Base-by-base conservation (phyloP, 2,113 vertebrate species). In the Anguilla japonica region DNA sequence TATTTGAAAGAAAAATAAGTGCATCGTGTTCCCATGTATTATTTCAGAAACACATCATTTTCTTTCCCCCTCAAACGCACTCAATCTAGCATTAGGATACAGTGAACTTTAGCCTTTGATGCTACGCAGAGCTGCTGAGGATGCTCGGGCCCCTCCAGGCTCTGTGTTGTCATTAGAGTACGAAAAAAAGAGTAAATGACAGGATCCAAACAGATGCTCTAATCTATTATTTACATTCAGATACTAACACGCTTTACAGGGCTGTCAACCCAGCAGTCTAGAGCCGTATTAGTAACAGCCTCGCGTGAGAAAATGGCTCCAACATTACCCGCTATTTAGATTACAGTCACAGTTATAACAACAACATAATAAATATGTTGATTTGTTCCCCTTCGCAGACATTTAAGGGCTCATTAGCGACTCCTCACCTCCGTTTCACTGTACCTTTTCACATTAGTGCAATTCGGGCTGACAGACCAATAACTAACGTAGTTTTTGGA, bases 211-310 rank as follows among this genome's bases (percentile, higher is more conserved):
- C 90, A 91, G 89, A 90, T 91, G 89, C 87, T 80, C 89, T 89
- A 86, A 90, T 91, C 88, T 88, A 90, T 90, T 90, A 91, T 91
- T 91, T 91, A 91, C 87, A 79, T 82, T 29, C 83, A 85, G 90
- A 85, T 87, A 81, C 85, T 85, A 82, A 83, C 81, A 57, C 88
- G 83, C 88, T 86, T 89, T 82, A 88, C 81, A 84, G 87, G 53
- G 82, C 85, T 84, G 86, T 82, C 87, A 87, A 79, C 89, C 87
- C 85, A 80, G 87, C 81, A 80, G 84, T 86, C 46, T 87, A 81
- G 14, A 79, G 82, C 84, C 83, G 79, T 82, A 80, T 81, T 82
- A 67, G 75, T 56, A 83, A 81, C 71, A 16, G 50, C 29, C 57
- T 71, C 84, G 34, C 75, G 39, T 18, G 75, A 67, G 83, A 84